Evolutionary conservation across 2,888 invertebrate genomes (phyloP), one percentile per base, ranked within the genome.

Genomic region (Morpho achilles): DNA sequence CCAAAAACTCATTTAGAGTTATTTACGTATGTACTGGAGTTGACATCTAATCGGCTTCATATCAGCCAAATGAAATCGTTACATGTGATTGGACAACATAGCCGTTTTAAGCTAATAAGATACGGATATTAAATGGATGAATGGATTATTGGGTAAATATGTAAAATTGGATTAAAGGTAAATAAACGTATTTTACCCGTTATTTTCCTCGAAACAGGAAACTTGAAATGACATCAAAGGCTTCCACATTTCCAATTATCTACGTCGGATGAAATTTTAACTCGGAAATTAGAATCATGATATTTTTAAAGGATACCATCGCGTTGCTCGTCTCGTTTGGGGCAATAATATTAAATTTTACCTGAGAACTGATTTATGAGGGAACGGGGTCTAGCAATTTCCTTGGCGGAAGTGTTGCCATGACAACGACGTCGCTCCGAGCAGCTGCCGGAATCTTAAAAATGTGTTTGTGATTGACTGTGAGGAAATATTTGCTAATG

Each of bases 291-390:
- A 43, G 51, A 50, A 32, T 39, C 53, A 49, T 48, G 52, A 53
- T 52, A 59, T 56, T 56, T 61, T 54, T 53, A 56, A 58, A 50
- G 44, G 58, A 53, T 52, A 59, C 48, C 53, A 42, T 32, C 32
- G 44, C 50, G 43, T 39, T 10, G 45, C 49, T 50, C 53, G 41
- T 53, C 45, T 56, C 53, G 56, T 63, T 55, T 50, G 44, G 43
- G 51, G 60, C 57, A 61, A 60, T 64, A 56, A 79, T 82, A 81
- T 84, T 80, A 82, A 82, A 82, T 78, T 80, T 79, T 79, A 84
- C 82, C 82, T 84, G 77, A 67, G 72, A 74, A 69, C 74, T 82
- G 84, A 85, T 82, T 84, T 85, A 85, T 82, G 79, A 73, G 72
- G 72, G 73, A 71, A 72, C 71, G 70, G 79, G 75, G 78, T 79